Percentiles rank a stretch among this genome's conserved stretches.
phyloP scores from a whole-genome alignment of 1,140 invertebrate genomes.

The Diplogasteroides magnus region DNA sequence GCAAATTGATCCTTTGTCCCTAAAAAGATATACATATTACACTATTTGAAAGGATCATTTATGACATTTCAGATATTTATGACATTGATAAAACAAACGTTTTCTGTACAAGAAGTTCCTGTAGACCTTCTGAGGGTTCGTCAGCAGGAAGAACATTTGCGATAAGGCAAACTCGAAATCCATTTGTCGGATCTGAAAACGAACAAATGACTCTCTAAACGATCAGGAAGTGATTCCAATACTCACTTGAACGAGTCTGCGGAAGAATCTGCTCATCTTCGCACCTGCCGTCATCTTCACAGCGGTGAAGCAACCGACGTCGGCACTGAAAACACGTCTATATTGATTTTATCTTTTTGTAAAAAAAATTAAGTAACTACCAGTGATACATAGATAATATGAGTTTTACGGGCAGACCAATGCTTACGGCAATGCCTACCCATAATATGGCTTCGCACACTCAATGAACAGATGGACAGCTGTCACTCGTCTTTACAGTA shows the following conservation, averaged over 20 bases:
- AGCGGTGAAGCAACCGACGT: slow-evolving; percentile 50
- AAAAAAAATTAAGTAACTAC: background rate
- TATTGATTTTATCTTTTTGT: background rate
- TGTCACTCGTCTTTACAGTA: too few species aligned
- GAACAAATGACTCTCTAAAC: background rate
- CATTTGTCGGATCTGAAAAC: slow-evolving; percentile 76
- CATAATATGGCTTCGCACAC: too few species aligned
- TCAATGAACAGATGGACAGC: too few species aligned
- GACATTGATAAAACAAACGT: slow-evolving; percentile 62
- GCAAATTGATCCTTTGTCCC: slow-evolving; percentile 98
- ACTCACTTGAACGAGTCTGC: slow-evolving; percentile 74
- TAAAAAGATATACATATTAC: slow-evolving; percentile 61
- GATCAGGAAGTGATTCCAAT: background rate
- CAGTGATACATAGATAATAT: background rate
- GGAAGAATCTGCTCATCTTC: slow-evolving; percentile 58
- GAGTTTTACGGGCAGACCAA: too few species aligned
- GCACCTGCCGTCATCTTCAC: slow-evolving; percentile 53
- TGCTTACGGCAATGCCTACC: too few species aligned
- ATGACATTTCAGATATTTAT: background rate
- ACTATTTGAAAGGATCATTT: slow-evolving; percentile 7
- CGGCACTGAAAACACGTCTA: slow-evolving; percentile 18
- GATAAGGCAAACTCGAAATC: slow-evolving; percentile 98
- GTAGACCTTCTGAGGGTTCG: slow-evolving; percentile 89
- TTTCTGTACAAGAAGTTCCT: slow-evolving; percentile 96
- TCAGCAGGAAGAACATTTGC: slow-evolving; percentile 96